Evolutionary conservation across 2,888 invertebrate species (phyloP).

Genomic region (Pseudanteris insignis): DNA sequence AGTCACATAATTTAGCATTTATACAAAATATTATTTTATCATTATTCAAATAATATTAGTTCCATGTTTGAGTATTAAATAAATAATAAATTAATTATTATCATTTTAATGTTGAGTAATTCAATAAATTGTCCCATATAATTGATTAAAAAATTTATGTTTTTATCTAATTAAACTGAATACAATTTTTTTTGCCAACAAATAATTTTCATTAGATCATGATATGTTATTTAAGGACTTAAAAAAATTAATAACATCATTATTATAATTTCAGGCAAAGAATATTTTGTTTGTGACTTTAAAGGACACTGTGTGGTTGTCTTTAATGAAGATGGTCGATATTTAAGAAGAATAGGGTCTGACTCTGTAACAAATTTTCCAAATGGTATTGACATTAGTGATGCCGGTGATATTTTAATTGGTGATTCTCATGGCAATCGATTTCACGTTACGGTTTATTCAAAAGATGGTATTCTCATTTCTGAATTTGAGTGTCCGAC

Average conservation of each 20-base stretch:
- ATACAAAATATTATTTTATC: not conserved
- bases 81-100: too few relatives aligned
- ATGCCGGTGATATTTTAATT: slow-evolving; percentile 94
- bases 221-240: too few relatives aligned
- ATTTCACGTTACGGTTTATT: slow-evolving; percentile 96
- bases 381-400: slow-evolving; percentile 97
- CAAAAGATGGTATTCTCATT: slow-evolving; percentile 84
- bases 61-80: too few relatives aligned
- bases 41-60: too few relatives aligned
- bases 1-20: not conserved
- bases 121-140: too few relatives aligned
- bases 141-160: too few relatives aligned
- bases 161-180: too few relatives aligned
- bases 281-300: slow-evolving; percentile 97
- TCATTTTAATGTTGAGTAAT: too few relatives aligned
- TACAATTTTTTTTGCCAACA: not conserved
- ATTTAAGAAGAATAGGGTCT: slow-evolving; percentile 92
- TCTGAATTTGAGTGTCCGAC: slow-evolving; percentile 97
- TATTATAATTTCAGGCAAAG: slow-evolving; percentile 73
- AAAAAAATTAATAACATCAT: slow-evolving; percentile 2
- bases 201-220: too few relatives aligned
- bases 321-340: slow-evolving; percentile 91
- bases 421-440: slow-evolving; percentile 98
- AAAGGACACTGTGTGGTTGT: slow-evolving; percentile 98
- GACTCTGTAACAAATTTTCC: slow-evolving; percentile 97